Conservation (phyloP, 2,888 invertebrate species). For the Drosophila phalerata region DNA sequence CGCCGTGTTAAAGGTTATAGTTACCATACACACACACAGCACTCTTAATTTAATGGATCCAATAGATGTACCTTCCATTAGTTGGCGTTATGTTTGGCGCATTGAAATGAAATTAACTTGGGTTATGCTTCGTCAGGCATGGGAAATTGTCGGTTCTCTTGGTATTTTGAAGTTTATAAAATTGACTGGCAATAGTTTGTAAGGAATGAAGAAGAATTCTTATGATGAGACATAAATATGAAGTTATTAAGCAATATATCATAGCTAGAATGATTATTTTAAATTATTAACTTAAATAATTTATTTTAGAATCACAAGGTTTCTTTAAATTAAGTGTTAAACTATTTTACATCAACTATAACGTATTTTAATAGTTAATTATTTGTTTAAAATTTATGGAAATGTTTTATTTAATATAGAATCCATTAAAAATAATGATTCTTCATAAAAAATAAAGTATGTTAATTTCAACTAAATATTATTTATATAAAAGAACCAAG, state of each 20-base stretch:
- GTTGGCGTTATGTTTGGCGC: conserved; percentile 51
- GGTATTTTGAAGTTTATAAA: not conserved
- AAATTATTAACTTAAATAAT: too few species aligned
- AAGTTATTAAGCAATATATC: not conserved
- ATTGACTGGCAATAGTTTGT: not conserved
- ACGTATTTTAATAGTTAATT: too few species aligned
- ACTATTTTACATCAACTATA: too few species aligned
- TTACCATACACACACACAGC: conserved; percentile 9
- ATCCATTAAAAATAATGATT: too few species aligned
- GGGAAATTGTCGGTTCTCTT: conserved; percentile 52
- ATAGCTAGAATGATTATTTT: not conserved
- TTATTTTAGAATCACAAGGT: too few species aligned
- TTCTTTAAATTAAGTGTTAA: too few species aligned
- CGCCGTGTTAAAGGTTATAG: conserved; percentile 32
- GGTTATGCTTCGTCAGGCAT: conserved; percentile 71
- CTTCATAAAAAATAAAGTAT: too few species aligned
- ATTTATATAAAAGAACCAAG: too few species aligned
- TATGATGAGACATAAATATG: not conserved
- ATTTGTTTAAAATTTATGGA: too few species aligned
- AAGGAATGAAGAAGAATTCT: too few species aligned
- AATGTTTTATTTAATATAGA: too few species aligned
- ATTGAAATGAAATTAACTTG: conserved; percentile 32
- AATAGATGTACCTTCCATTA: conserved; percentile 16
- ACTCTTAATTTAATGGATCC: conserved; percentile 34
- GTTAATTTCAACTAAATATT: too few species aligned